Evolutionary conservation across 2,888 invertebrate species (phyloP), one percentile per base, ranked within the genome.

Genomic region (Drosophila imparisetae): DNA sequence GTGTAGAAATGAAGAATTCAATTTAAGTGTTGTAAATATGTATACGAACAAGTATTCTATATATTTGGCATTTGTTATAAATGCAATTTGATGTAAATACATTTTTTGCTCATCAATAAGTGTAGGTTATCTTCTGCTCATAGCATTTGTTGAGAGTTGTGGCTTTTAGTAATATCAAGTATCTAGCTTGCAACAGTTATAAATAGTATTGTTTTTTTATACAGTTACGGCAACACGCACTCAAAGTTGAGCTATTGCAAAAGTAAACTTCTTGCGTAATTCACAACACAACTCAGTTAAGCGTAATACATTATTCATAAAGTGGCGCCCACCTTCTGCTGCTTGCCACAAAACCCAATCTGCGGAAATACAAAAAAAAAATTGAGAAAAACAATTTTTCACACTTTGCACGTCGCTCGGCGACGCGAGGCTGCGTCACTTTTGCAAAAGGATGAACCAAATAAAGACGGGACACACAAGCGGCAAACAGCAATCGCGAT

Each of bases 391-490:
- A 68, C 69, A 74, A 81, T 78, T 86, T 89, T 89, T 85, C 82
- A 89, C 88, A 89, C 85, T 89, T 88, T 89, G 79, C 86, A 85
- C 83, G 87, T 83, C 76, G 75, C 75, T 53, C 55, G 57, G 66
- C 59, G 45, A 40, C 32, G 69, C 66, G 27, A 55, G 10, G 18
- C 54, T 42, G 42, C 53, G 64, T 18, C 54, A 54, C 42, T 52
- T 53, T 58, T 62, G 49, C 58, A 65, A 78, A 69, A 68, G 76
- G 68, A 73, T 77, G 74, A 79, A 55, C 64, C 78, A 78, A 66
- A 71, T 70, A 80, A 45, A 62, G 60, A 48, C 75, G 71, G 60
- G 62, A 81, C 67, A 69, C 73, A 76, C 73, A 73, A 40, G 66
- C 63, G 54, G 53, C 55, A 69, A 70, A 66, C 70, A 69, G 50